Evolutionary conservation across 2,888 invertebrate species (phyloP).

Genomic region (Drosophila setosimentum): DNA sequence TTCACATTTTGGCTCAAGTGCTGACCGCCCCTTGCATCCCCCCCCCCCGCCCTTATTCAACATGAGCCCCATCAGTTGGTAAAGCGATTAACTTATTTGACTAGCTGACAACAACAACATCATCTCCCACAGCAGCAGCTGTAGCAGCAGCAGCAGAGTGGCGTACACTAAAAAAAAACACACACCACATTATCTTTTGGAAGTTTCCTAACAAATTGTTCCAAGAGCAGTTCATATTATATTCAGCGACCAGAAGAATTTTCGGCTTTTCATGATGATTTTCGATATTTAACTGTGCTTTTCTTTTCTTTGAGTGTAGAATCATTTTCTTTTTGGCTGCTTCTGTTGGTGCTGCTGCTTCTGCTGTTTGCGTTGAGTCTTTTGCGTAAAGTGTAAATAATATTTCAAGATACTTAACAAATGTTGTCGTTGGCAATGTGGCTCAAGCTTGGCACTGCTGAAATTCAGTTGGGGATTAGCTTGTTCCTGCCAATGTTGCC

Average conservation of each 20-base stretch:
- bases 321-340: slow-evolving; percentile 23
- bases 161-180: slow-evolving; percentile 5
- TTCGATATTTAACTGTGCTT: background rate
- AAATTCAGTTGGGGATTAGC: slow-evolving; percentile 69
- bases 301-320: slow-evolving; percentile 9
- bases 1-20: slow-evolving; percentile 53
- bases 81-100: slow-evolving; percentile 75
- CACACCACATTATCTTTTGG: background rate
- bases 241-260: background rate
- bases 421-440: slow-evolving; percentile 62
- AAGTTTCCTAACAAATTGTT: background rate
- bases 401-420: slow-evolving; percentile 78
- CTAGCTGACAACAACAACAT: slow-evolving; percentile 32
- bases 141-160: slow-evolving; percentile 1
- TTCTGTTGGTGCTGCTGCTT: slow-evolving; percentile 17
- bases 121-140: slow-evolving; percentile 3
- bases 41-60: background rate
- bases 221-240: background rate
- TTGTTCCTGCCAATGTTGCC: slow-evolving; percentile 35
- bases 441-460: slow-evolving; percentile 38
- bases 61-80: slow-evolving; percentile 21
- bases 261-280: background rate
- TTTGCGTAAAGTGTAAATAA: slow-evolving; percentile 77
- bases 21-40: slow-evolving; percentile 27
- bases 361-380: slow-evolving; percentile 66